Evolutionary conservation across 2,888 invertebrate species (phyloP).

Genomic region (Leuctra nigra): DNA sequence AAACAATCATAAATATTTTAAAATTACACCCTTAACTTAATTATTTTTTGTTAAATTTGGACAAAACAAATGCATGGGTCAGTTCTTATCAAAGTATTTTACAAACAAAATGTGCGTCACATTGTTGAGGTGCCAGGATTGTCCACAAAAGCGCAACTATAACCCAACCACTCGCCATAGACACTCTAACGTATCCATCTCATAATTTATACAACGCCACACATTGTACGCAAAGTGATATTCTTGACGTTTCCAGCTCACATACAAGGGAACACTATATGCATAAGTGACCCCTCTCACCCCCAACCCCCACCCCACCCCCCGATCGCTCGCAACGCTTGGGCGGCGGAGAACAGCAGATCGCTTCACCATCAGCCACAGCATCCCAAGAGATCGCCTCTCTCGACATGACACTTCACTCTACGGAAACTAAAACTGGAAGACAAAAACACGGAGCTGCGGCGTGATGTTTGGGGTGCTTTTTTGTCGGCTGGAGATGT

Average conservation of each 20-base stretch:
- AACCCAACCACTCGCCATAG: no score
- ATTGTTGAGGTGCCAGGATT: no score
- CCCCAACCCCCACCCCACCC: neutral
- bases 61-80: no score
- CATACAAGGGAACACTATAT: neutral
- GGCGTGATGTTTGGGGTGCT: slow-evolving; percentile 3
- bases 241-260: neutral
- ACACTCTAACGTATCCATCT: no score
- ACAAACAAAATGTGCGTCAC: no score
- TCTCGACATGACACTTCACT: slow-evolving; percentile 25
- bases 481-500: neutral
- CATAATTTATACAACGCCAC: no score
- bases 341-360: slow-evolving; percentile 18
- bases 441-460: neutral
- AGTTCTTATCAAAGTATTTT: no score
- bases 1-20: no score
- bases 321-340: slow-evolving; percentile 10
- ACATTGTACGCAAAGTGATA: no score
- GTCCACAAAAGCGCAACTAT: no score
- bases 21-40: no score
- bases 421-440: neutral
- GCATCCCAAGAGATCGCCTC: slow-evolving; percentile 16
- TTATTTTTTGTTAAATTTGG: no score
- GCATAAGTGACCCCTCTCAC: neutral
- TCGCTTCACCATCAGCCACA: neutral